These are phyloP conservation scores for Catharus ustulatus DNA, from an alignment of 2,797 vertebrate genomes.

Conservation along the genomic window DNA sequence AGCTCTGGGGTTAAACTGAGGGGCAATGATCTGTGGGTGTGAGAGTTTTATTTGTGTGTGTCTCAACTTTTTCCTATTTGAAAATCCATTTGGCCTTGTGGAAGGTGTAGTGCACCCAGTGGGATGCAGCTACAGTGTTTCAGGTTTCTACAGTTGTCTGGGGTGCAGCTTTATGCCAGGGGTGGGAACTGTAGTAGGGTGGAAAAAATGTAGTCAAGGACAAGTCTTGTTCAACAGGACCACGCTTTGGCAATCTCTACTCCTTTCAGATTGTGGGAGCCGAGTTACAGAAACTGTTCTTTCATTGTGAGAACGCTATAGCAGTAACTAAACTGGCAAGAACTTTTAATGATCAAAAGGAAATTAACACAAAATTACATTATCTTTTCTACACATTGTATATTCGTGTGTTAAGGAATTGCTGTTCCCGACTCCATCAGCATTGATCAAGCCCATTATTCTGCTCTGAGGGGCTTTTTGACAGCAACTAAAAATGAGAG, in stretches of 20 bases:
- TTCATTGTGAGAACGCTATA: background rate
- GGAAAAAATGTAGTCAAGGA: background rate
- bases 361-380: background rate
- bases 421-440: background rate
- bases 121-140: rapidly evolving
- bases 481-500: background rate
- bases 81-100: background rate
- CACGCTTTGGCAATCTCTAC: background rate
- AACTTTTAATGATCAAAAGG: constrained; percentile 24
- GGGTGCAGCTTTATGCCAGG: background rate
- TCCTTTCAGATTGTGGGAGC: background rate
- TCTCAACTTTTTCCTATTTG: background rate
- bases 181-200: background rate
- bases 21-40: background rate
- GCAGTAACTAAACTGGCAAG: background rate
- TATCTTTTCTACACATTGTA: background rate
- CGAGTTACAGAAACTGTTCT: background rate
- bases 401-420: background rate
- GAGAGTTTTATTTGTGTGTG: background rate
- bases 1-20: background rate
- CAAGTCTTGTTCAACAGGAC: background rate
- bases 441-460: background rate
- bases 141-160: background rate
- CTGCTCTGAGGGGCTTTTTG: background rate
- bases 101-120: background rate